Evolutionary conservation across 53 echinoderm and acorn worm species (phyloP).

Genomic region (Zoroaster sp.): DNA sequence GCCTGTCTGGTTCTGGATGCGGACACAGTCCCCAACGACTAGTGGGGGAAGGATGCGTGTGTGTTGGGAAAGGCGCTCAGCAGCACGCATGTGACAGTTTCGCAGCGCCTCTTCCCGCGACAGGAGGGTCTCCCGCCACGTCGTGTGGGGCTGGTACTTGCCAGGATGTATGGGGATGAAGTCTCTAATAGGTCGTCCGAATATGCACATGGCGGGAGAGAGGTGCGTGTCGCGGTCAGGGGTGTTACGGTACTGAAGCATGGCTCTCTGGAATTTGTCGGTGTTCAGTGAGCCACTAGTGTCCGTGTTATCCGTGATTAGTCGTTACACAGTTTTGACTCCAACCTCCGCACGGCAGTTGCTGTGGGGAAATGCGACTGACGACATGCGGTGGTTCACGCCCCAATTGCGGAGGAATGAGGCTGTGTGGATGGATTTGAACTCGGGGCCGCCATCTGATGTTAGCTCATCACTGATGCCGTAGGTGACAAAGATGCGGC

Average conservation of each 20-base stretch:
- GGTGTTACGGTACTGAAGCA: conserved; percentile 62
- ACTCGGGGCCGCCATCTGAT: no score
- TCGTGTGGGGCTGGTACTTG: no score
- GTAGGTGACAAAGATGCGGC: conserved; percentile 49
- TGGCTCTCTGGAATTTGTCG: conserved; percentile 51
- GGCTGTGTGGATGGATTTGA: no score
- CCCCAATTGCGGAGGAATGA: conserved; percentile 55
- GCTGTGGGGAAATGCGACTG: conserved; percentile 61
- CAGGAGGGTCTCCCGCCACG: no score
- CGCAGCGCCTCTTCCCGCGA: no score
- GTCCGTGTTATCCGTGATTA: no score
- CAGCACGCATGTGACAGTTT: no score
- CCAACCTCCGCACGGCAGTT: conserved; percentile 60
- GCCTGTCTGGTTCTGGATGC: conserved; percentile 9
- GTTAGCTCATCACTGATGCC: no score
- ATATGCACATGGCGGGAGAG: conserved; percentile 61
- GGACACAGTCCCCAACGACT: no score
- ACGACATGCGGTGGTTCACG: conserved; percentile 46
- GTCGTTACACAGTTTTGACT: conserved; percentile 49
- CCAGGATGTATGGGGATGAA: conserved; percentile 65
- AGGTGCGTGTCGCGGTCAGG: conserved; percentile 50
- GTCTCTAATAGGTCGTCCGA: conserved; percentile 58
- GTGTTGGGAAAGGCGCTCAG: no score
- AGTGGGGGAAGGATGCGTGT: no score
- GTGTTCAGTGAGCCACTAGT: conserved; percentile 2